Conservation (phyloP, 2,797 vertebrate genomes). For the Scleropages formosus region DNA sequence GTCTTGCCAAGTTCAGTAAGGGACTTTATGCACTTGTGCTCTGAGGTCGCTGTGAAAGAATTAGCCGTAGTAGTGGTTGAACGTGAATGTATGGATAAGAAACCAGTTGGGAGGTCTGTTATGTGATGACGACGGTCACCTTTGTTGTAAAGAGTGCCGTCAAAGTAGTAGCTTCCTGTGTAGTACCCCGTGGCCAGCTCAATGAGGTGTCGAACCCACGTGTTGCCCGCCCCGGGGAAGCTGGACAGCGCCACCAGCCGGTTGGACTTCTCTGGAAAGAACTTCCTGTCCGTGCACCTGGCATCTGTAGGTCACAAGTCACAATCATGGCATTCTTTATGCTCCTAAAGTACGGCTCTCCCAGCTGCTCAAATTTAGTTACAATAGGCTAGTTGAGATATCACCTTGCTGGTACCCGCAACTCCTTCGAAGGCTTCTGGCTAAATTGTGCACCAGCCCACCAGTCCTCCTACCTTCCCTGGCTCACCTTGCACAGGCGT, state of each 20-base stretch:
- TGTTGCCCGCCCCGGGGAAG: conserved; percentile 95
- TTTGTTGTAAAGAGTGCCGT: conserved; percentile 92
- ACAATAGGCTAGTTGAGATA: neutral
- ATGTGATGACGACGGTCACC: conserved; percentile 61
- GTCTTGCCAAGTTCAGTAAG: neutral
- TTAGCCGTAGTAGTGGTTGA: no score
- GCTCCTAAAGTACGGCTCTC: neutral
- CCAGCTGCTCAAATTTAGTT: neutral
- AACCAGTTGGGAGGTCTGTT: neutral
- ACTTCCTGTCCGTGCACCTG: conserved; percentile 88
- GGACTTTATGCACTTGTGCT: neutral
- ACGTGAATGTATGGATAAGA: no score
- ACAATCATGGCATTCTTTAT: neutral
- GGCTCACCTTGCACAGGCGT: conserved; percentile 86
- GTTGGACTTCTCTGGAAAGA: conserved; percentile 84
- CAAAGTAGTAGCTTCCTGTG: conserved; percentile 95
- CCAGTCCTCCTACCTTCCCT: no score
- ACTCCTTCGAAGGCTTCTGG: no score
- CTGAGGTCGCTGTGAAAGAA: no score
- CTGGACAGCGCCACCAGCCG: conserved; percentile 89
- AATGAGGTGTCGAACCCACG: conserved; percentile 91
- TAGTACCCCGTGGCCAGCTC: conserved; percentile 92
- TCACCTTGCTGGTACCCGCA: neutral
- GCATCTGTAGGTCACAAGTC: conserved; percentile 73
- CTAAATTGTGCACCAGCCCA: no score